Evolutionary conservation across 2,797 vertebrate genomes (phyloP).

Genomic region (Eupleurogrammus muticus): DNA sequence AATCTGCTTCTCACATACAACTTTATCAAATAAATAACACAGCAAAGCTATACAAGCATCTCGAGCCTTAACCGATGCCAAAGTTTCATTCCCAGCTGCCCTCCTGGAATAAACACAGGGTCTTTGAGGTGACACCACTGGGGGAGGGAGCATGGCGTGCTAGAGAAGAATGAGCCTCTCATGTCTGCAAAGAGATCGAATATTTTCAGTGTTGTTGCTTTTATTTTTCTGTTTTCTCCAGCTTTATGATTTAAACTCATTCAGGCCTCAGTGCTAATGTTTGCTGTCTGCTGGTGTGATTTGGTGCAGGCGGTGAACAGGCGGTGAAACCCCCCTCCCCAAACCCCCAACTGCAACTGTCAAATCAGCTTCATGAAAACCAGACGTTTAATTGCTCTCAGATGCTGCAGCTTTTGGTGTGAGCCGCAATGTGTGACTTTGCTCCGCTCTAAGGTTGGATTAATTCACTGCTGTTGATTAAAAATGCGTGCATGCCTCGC

Average conservation of each 20-base stretch:
- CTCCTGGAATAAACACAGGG: constrained; percentile 29
- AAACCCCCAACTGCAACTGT: constrained; percentile 66
- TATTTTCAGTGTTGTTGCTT: constrained; percentile 50
- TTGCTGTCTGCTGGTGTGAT: constrained; percentile 65
- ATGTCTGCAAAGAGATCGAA: constrained; percentile 47
- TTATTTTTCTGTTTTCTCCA: constrained; percentile 53
- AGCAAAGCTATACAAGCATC: constrained; percentile 1
- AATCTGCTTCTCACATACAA: neutral
- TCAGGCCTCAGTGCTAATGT: constrained; percentile 65
- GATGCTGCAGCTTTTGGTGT: constrained; percentile 78
- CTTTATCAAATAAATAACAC: neutral
- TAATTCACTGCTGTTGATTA: constrained; percentile 74
- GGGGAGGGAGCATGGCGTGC: constrained; percentile 16
- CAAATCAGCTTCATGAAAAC: constrained; percentile 81
- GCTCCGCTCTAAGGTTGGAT: constrained; percentile 70
- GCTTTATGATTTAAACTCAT: constrained; percentile 47
- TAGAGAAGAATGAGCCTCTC: constrained; percentile 42
- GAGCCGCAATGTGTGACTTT: constrained; percentile 73
- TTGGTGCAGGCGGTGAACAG: constrained; percentile 58
- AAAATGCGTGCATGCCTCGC: constrained; percentile 61
- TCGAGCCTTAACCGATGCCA: neutral
- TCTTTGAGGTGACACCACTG: constrained; percentile 34
- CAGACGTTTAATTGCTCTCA: constrained; percentile 85
- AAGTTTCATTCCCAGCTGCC: constrained; percentile 12
- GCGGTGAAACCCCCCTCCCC: constrained; percentile 2